phyloP scores from a whole-genome alignment of 2,797 vertebrate genomes.

The Alfaro cultratus region DNA sequence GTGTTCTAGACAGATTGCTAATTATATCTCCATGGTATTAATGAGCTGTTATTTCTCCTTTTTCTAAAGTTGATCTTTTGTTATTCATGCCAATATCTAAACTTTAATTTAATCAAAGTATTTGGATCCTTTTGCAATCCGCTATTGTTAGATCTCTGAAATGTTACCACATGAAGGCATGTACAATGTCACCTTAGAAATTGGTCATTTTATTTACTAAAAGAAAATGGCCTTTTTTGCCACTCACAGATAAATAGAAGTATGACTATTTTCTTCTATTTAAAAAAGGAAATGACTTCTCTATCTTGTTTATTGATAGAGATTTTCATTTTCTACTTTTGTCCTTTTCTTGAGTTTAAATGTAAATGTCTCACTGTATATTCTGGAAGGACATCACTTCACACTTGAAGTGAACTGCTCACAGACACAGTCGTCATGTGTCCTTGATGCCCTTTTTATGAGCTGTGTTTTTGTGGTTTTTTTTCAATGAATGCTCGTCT shows the following conservation, averaged over 20 bases:
- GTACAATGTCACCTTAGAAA: background rate
- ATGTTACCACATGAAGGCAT: background rate
- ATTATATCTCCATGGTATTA: background rate
- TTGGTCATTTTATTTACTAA: background rate
- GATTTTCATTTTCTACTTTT: background rate
- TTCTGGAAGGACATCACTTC: constrained; percentile 9
- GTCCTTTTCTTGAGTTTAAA: constrained; percentile 12
- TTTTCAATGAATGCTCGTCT: constrained; percentile 62
- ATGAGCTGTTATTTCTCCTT: background rate
- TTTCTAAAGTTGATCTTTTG: background rate
- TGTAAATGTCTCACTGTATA: background rate
- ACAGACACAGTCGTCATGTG: constrained; percentile 14
- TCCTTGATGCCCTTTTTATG: constrained; percentile 49
- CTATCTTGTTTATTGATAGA: background rate
- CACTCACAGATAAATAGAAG: background rate
- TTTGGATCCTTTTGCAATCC: background rate
- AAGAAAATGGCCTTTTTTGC: background rate
- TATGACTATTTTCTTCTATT: background rate
- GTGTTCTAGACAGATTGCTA: background rate
- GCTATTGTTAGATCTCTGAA: background rate
- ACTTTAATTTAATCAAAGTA: background rate
- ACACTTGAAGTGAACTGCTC: constrained; percentile 11
- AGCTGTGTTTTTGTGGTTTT: constrained; percentile 49
- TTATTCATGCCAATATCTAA: background rate
- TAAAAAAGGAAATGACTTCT: background rate